Base-by-base conservation (phyloP, 2,888 invertebrate species). In the Nycteola revayana region DNA sequence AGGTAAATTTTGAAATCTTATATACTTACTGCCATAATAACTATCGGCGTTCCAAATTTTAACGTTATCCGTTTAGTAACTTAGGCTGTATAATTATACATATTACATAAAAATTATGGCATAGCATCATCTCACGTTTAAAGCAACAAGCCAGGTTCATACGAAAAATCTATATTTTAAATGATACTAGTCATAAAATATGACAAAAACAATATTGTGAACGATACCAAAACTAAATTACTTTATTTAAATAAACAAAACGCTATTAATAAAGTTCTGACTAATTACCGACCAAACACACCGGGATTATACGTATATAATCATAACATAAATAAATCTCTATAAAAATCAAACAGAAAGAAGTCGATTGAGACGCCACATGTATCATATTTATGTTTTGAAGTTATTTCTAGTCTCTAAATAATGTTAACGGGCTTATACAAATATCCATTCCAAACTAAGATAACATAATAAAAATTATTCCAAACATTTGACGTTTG, bases 301-400 rank as follows among this genome's bases (percentile, higher is more conserved):
- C 46, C 56, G 43, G 56, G 61, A 57, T 62, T 59, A 65, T 48
- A 49, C 55, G 54, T 47, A 56, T 21, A 21, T 66, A 63, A 64
- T 64, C 56, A 48, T 60, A 67, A 67, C 58, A 65, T 63, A 75
- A 72, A 76, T 74, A 76, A 66, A 75, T 69, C 62, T 60, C 47
- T 52, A 58, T 63, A 64, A 70, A 69, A 72, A 63, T 66, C 61
- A 57, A 64, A 70, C 58, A 57, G 44, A 60, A 49, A 49, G 45
- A 31, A 42, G 54, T 38, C 63, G 74, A 80, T 81, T 77, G 76
- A 78, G 80, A 73, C 66, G 71, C 76, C 80, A 80, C 79, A 75
- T 82, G 83, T 75, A 80, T 77, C 80, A 75, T 82, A 81, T 80
- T 82, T 80, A 79, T 75, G 77, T 81, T 80, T 75, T 66, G 59